These are phyloP conservation scores for Malurus splendens DNA, from an alignment of 2,797 vertebrate species.

Conservation along the genomic window DNA sequence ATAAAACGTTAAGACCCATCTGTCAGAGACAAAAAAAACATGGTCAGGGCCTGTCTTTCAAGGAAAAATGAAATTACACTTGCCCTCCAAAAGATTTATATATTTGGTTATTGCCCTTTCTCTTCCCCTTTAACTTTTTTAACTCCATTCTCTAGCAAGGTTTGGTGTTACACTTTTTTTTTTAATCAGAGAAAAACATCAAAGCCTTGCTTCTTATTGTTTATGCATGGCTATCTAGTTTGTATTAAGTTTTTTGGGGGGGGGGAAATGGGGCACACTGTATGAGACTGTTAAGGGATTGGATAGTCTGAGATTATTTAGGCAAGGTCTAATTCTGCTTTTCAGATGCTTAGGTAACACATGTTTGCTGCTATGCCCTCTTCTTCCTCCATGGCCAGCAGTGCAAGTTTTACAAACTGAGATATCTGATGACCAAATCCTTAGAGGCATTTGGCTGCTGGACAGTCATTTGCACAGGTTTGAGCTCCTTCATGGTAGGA, in stretches of 20 bases:
- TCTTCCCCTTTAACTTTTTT: background rate
- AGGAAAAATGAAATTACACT: constrained; percentile 42
- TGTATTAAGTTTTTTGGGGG: background rate
- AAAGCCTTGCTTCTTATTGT: background rate
- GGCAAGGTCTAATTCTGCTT: background rate
- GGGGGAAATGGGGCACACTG: background rate
- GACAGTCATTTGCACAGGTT: background rate
- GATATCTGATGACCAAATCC: background rate
- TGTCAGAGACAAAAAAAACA: constrained; percentile 43
- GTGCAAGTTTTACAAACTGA: background rate
- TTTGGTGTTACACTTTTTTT: background rate
- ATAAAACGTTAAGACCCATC: constrained; percentile 41
- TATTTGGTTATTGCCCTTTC: constrained; percentile 36
- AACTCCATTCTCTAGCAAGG: background rate
- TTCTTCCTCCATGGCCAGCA: background rate
- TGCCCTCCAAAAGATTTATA: constrained; percentile 37
- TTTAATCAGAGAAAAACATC: background rate
- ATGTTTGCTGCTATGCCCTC: background rate
- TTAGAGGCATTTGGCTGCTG: background rate
- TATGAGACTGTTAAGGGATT: background rate
- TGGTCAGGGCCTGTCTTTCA: constrained; percentile 36
- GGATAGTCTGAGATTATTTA: background rate
- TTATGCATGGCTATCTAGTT: background rate
- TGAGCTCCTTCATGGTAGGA: background rate
- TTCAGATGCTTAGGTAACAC: background rate